phyloP scores from a whole-genome alignment of 2,888 invertebrate species.

The Pedicia rivosa region DNA sequence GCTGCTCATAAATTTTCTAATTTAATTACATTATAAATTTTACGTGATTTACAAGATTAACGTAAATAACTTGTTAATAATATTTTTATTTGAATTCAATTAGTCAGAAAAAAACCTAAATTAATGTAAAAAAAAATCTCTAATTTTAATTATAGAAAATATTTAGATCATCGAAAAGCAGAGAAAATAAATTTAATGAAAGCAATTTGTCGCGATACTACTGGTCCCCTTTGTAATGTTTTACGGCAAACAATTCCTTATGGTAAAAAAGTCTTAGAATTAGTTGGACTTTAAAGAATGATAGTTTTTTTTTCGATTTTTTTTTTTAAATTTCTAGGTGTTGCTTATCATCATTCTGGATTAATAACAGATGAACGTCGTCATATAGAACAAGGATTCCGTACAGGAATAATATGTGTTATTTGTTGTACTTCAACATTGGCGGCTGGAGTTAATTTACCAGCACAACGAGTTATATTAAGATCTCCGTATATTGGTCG shows the following conservation, averaged over 20 bases:
- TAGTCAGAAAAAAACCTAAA: no score
- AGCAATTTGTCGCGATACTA: slow-evolving; percentile 32
- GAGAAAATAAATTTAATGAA: slow-evolving; percentile 40
- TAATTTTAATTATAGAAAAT: slow-evolving; percentile 28
- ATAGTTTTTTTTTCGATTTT: no score
- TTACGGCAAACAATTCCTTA: slow-evolving; percentile 50
- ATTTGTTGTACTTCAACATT: slow-evolving; percentile 92
- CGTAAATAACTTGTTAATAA: no score
- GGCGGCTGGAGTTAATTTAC: slow-evolving; percentile 95
- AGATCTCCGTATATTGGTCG: slow-evolving; percentile 70
- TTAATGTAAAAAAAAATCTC: no score
- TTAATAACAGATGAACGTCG: slow-evolving; percentile 74
- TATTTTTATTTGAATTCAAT: no score
- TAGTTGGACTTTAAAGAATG: no score
- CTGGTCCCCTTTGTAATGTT: slow-evolving; percentile 38
- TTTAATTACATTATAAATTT: slow-evolving; percentile 2
- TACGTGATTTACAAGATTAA: no score
- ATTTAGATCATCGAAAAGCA: slow-evolving; percentile 36
- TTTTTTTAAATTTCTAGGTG: no score
- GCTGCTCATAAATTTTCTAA: background rate
- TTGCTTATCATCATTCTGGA: slow-evolving; percentile 91
- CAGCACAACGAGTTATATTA: slow-evolving; percentile 77
- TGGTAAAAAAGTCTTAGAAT: no score
- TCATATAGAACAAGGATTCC: slow-evolving; percentile 70
- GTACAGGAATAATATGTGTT: slow-evolving; percentile 67